Evolutionary conservation across 2,113 vertebrate species (phyloP).

Genomic region (Rhynchomys soricoides): DNA sequence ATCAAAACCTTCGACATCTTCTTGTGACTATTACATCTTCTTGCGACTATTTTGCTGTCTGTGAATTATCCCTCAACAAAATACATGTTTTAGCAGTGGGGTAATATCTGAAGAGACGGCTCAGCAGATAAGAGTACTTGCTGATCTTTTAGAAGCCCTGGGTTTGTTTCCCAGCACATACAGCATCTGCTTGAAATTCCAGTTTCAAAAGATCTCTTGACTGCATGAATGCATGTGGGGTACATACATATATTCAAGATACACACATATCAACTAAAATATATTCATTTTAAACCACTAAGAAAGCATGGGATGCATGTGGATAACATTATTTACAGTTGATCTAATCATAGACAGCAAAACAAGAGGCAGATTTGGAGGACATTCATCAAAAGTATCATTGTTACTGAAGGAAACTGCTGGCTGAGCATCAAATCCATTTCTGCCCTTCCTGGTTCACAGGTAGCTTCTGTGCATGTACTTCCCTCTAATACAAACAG

Average conservation of each 20-base stretch:
- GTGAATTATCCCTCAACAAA: neutral
- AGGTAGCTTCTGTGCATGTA: neutral
- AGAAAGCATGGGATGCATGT: neutral
- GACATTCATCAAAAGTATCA: neutral
- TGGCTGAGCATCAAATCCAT: neutral
- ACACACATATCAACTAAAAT: neutral
- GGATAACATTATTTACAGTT: neutral
- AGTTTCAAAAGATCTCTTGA: neutral
- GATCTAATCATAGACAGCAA: neutral
- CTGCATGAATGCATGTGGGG: neutral
- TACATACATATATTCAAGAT: neutral
- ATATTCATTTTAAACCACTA: neutral
- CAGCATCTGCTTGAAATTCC: neutral
- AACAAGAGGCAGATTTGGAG: neutral
- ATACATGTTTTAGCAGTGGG: neutral
- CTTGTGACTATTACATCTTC: neutral
- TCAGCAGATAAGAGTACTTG: neutral
- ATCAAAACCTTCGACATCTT: neutral
- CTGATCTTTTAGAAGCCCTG: neutral
- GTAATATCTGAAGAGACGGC: neutral
- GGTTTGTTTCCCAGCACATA: neutral
- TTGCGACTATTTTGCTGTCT: neutral
- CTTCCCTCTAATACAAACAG: neutral
- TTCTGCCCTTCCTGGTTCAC: neutral
- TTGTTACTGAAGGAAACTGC: neutral